Evolutionary conservation across 2,888 invertebrate genomes (phyloP).

Genomic region (Panorpa germanica): DNA sequence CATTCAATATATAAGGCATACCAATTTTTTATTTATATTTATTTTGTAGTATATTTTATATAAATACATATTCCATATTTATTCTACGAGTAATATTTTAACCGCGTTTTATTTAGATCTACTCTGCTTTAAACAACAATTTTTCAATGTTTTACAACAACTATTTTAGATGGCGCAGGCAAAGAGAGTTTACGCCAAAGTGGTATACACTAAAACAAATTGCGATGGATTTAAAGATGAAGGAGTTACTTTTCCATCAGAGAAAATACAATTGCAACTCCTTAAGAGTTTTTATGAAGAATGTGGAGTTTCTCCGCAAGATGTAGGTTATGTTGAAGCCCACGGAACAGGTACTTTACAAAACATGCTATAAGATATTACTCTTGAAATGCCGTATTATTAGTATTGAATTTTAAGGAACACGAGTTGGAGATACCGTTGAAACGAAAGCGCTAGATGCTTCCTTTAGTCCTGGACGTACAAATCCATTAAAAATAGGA

Average conservation of each 20-base stretch:
- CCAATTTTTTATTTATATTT: too few relatives aligned
- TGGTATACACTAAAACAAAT: constrained; percentile 34
- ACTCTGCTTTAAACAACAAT: too few relatives aligned
- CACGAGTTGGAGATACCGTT: constrained; percentile 85
- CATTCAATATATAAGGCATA: too few relatives aligned
- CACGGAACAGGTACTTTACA: constrained; percentile 50
- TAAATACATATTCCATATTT: too few relatives aligned
- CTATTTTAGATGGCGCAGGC: too few relatives aligned
- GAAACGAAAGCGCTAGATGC: constrained; percentile 59
- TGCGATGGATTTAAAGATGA: constrained; percentile 28
- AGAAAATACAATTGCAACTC: constrained; percentile 16
- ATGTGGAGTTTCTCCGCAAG: constrained; percentile 26
- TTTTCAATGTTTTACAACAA: too few relatives aligned
- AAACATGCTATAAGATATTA: too few relatives aligned
- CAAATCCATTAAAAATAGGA: constrained; percentile 54
- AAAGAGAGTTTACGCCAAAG: constrained; percentile 28
- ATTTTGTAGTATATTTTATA: too few relatives aligned
- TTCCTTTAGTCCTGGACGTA: constrained; percentile 47
- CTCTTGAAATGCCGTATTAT: too few relatives aligned
- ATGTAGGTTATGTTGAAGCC: constrained; percentile 35
- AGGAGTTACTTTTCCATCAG: constrained; percentile 17
- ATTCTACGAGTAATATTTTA: too few relatives aligned
- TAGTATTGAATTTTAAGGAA: too few relatives aligned
- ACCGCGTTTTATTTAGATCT: too few relatives aligned
- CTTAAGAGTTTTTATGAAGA: constrained; percentile 30